Evolutionary conservation across 2,113 vertebrate species (phyloP).

Genomic region (Eubucco bourcierii): DNA sequence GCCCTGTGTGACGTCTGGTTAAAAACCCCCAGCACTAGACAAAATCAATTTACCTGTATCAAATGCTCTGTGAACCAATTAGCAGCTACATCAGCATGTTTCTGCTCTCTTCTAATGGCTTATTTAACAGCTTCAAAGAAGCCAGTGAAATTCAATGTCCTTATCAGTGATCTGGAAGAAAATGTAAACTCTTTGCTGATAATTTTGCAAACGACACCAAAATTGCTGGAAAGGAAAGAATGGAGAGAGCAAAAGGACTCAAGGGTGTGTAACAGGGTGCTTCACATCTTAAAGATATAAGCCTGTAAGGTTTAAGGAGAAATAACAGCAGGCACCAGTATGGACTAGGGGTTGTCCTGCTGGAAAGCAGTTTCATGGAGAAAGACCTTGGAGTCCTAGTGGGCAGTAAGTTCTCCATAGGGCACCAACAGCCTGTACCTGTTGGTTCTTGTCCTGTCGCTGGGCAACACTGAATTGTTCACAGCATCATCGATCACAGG

Average conservation of each 20-base stretch:
- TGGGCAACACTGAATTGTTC: neutral
- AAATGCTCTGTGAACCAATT: conserved; percentile 24
- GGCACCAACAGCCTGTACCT: too few species aligned
- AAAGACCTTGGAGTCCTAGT: too few species aligned
- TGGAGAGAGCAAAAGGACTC: neutral
- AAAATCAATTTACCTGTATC: conserved; percentile 46
- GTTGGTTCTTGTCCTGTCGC: too few species aligned
- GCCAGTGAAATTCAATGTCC: neutral
- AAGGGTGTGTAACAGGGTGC: neutral
- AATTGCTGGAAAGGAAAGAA: conserved; percentile 12
- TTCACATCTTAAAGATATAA: neutral
- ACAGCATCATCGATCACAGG: fast-evolving
- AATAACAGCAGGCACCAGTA: neutral
- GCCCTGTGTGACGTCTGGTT: neutral
- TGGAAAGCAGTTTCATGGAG: too few species aligned
- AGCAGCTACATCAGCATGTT: conserved; percentile 23
- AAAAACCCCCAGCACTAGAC: neutral
- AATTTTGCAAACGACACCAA: conserved; percentile 4
- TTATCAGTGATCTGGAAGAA: conserved; percentile 52
- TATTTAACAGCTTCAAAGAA: conserved; percentile 38
- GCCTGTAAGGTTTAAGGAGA: neutral
- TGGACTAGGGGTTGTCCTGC: too few species aligned
- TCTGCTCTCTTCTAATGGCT: conserved; percentile 1
- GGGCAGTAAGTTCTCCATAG: too few species aligned
- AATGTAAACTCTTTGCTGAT: neutral